These are phyloP conservation scores for Monochamus alternatus DNA, from an alignment of 2,888 invertebrate species.

Conservation along the genomic window DNA sequence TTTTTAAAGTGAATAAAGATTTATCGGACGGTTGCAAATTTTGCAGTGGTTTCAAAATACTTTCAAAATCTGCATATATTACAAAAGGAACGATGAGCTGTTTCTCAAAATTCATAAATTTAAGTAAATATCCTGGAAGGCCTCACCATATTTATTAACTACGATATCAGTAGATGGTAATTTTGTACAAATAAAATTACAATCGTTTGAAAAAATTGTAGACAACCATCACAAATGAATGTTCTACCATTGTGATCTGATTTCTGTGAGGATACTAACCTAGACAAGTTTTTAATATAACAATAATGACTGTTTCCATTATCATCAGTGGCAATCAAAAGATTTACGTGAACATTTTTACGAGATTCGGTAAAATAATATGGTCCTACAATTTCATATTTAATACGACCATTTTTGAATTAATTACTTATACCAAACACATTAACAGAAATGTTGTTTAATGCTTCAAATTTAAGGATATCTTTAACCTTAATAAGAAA, in stretches of 20 bases:
- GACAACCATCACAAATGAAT: neutral
- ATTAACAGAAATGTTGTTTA: neutral
- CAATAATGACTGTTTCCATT: neutral
- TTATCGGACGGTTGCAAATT: neutral
- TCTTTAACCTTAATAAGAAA: neutral
- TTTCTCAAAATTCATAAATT: neutral
- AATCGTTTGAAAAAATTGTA: constrained; percentile 1
- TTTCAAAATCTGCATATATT: neutral
- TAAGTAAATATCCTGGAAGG: constrained; percentile 4
- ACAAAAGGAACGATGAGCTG: too few relatives aligned
- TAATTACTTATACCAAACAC: constrained; percentile 6
- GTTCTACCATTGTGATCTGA: neutral
- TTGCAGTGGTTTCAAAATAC: neutral
- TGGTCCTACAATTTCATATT: neutral
- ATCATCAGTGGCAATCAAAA: neutral
- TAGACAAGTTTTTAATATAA: neutral
- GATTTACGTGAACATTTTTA: neutral
- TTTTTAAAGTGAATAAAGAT: constrained; percentile 1
- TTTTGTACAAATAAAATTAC: constrained; percentile 4
- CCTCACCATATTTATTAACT: neutral
- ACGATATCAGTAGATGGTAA: neutral
- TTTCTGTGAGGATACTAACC: neutral
- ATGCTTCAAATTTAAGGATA: neutral
- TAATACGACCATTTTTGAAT: neutral
- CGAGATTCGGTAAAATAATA: neutral